These are phyloP conservation scores for Hyles lineata DNA, from an alignment of 2,888 invertebrate species.

Conservation along the genomic window DNA sequence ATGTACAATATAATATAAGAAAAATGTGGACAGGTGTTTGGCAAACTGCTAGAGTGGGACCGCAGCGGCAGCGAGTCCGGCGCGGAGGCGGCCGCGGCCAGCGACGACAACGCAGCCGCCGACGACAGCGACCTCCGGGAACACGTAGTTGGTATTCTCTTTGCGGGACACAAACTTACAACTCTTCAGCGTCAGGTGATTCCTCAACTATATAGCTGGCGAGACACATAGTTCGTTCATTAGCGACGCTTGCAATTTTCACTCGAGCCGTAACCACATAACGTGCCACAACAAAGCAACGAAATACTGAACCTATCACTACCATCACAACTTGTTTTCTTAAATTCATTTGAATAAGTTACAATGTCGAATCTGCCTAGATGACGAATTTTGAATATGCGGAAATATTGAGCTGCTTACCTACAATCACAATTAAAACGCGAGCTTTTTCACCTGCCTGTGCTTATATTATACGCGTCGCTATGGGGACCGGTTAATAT, in stretches of 20 bases:
- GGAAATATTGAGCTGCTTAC: too few relatives aligned
- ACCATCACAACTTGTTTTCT: too few relatives aligned
- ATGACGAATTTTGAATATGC: too few relatives aligned
- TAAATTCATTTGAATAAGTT: too few relatives aligned
- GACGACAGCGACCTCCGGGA: conserved; percentile 91
- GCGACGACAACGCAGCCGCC: conserved; percentile 57
- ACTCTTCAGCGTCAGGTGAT: conserved; percentile 95
- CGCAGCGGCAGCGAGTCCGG: conserved; percentile 75
- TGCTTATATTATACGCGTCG: too few relatives aligned
- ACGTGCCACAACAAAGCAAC: too few relatives aligned
- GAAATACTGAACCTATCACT: too few relatives aligned
- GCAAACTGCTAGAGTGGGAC: conserved; percentile 92
- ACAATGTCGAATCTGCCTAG: too few relatives aligned
- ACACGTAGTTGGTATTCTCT: conserved; percentile 98
- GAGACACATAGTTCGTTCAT: background rate
- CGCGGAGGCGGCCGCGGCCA: conserved; percentile 78
- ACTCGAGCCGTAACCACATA: too few relatives aligned
- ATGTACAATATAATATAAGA: background rate
- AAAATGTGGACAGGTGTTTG: conserved; percentile 89
- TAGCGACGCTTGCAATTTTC: background rate
- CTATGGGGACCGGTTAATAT: too few relatives aligned
- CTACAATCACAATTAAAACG: too few relatives aligned
- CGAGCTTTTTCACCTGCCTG: too few relatives aligned
- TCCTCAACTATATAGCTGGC: background rate
- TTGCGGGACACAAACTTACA: conserved; percentile 96